phyloP scores from a whole-genome alignment of 2,888 invertebrate species.

The Dasysyrphus tricinctus region DNA sequence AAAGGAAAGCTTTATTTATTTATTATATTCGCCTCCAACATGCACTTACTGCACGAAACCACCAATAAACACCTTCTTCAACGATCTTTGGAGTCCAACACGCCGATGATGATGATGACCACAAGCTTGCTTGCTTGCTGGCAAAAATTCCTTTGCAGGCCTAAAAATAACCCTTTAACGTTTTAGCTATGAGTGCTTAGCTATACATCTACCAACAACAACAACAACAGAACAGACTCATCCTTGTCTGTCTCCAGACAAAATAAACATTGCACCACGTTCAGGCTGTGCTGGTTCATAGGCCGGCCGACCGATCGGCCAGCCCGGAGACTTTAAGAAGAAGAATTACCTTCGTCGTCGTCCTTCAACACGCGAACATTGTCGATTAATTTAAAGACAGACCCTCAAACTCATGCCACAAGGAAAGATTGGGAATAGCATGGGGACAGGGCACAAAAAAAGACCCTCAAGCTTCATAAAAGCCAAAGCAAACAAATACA shows the following conservation, averaged over 20 bases:
- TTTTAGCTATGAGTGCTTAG: background rate
- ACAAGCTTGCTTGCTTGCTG: constrained; percentile 35
- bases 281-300: constrained; percentile 19
- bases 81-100: constrained; percentile 68
- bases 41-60: constrained; percentile 74
- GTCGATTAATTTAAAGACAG: constrained; percentile 72
- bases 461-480: constrained; percentile 14
- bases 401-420: constrained; percentile 65
- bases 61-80: constrained; percentile 74
- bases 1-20: constrained; percentile 60
- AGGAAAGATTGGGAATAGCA: constrained; percentile 32
- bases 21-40: constrained; percentile 74
- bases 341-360: constrained; percentile 66
- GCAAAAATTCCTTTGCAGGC: constrained; percentile 46
- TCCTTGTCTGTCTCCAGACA: constrained; percentile 68
- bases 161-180: constrained; percentile 63
- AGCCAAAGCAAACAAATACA: background rate
- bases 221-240: constrained; percentile 35
- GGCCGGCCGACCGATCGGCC: constrained; percentile 2
- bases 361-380: constrained; percentile 75
- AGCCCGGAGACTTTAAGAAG: constrained; percentile 17
- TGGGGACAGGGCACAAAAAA: constrained; percentile 41
- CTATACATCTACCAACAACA: background rate
- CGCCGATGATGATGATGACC: constrained; percentile 31
- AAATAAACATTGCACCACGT: constrained; percentile 63